These are phyloP conservation scores for Trinectes maculatus DNA, from an alignment of 2,113 vertebrate species.

Conservation along the genomic window DNA sequence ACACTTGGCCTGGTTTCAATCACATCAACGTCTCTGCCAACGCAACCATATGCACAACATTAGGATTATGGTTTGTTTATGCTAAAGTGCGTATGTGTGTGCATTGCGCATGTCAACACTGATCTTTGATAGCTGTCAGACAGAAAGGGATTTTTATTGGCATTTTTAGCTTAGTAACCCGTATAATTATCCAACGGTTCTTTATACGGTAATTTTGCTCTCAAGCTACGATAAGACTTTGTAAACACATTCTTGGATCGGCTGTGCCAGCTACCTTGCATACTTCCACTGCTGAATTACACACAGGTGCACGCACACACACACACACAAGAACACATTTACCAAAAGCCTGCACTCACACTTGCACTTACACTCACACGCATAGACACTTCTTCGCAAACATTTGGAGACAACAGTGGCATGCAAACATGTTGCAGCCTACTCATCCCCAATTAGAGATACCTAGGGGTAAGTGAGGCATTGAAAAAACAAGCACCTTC, in stretches of 20 bases:
- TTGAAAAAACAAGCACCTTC: conserved; percentile 59
- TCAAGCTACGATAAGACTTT: conserved; percentile 13
- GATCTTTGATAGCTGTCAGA: neutral
- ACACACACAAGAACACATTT: conserved; percentile 7
- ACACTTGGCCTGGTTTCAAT: neutral
- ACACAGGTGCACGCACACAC: conserved; percentile 8
- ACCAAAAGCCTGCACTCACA: neutral
- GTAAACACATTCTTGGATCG: conserved; percentile 28
- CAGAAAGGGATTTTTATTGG: neutral
- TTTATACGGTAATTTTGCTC: neutral
- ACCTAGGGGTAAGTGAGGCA: conserved; percentile 43
- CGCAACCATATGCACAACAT: neutral
- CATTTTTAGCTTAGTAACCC: neutral
- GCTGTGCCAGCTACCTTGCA: conserved; percentile 26
- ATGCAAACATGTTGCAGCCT: conserved; percentile 33
- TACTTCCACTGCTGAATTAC: conserved; percentile 17
- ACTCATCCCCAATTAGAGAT: conserved; percentile 65
- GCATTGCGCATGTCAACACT: neutral
- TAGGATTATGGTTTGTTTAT: neutral
- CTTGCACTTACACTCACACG: neutral
- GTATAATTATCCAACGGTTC: conserved; percentile 22
- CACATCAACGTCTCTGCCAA: neutral
- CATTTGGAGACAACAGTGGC: conserved; percentile 42
- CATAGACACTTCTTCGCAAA: neutral
- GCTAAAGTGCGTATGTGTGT: neutral